Base-by-base conservation (phyloP, 2,797 vertebrate species). In the Melopsittacus undulatus region DNA sequence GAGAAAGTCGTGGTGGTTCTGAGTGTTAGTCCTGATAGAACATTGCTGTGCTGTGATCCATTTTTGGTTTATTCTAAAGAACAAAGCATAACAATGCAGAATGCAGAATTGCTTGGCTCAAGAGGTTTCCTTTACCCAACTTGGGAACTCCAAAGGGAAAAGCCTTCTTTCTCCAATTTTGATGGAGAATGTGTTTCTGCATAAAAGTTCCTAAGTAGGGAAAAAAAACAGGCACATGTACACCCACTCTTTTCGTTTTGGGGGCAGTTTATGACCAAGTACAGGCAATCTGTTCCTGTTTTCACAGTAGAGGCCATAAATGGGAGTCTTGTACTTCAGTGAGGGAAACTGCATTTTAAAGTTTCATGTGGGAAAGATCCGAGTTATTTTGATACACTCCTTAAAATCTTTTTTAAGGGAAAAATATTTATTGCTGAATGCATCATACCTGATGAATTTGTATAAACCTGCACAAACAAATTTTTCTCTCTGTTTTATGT, bases 351-450 rank as follows among this genome's bases (percentile, higher is more conserved):
- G 21, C 18, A 20, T 54, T 66, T 89, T 62, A 10, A 76, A 86
- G 21, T 73, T 87, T 63, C n/a, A 24, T 11, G 24, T 76, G 30
- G 7, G 51, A 89, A 95, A 82, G 42, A 23, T 46, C 34, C 51
- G 42, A 82, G 17, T 32, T 78, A 68, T 78, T 93, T 85, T 86
- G 56, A 27, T 40, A 68, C n/a, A 17, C 0, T 1, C 22, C 14
- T 76, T 69, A 51, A 94, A 90, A 59, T 0, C 5, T 36, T 56
- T 22, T 46, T 46, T 46, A 40, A 13, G 40, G 6, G 18, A 67
- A 84, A 90, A 76, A 56, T 87, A 79, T 72, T 89, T 93, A 27
- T 69, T 83, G 11, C 49, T 73, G 43, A 89, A 59, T 86, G 92
- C 48, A 34, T 75, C 40, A 42, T 34, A 66, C 11, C 8, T 74